Conservation (phyloP, 2,113 vertebrate species). For the Myiopsitta monachus region DNA sequence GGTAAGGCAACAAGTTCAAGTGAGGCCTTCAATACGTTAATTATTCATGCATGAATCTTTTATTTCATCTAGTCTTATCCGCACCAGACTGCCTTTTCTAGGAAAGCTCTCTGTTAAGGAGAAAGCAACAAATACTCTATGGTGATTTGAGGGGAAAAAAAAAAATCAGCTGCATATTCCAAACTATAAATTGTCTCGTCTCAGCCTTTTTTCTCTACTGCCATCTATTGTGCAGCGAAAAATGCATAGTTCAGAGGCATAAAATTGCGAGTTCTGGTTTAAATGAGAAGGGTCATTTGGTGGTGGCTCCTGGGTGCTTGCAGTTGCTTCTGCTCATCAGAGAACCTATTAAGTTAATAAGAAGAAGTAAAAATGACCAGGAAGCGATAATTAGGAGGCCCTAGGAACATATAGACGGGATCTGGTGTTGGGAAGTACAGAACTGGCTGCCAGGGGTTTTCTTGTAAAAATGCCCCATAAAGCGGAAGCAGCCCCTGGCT, state of each 20-base stretch:
- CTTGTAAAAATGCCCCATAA: slow-evolving; percentile 31
- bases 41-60: slow-evolving; percentile 68
- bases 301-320: not conserved
- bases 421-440: not conserved
- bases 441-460: not conserved
- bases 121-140: slow-evolving; percentile 58
- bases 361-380: slow-evolving; percentile 11
- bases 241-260: not conserved
- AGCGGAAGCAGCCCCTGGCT: not conserved
- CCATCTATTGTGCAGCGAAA: slow-evolving; percentile 74
- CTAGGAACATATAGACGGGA: not conserved
- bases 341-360: slow-evolving; percentile 41
- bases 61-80: slow-evolving; percentile 56
- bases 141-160: not conserved
- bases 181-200: slow-evolving; percentile 62
- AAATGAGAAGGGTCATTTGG: not conserved
- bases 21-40: slow-evolving; percentile 69
- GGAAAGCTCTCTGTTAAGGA: slow-evolving; percentile 54
- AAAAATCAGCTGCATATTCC: slow-evolving; percentile 34
- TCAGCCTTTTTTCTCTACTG: slow-evolving; percentile 68
- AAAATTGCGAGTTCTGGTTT: not conserved
- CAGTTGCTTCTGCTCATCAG: not conserved
- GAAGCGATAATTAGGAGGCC: slow-evolving; percentile 45
- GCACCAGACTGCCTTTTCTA: slow-evolving; percentile 65
- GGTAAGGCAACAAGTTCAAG: slow-evolving; percentile 61